Base-by-base conservation (phyloP, 2,797 vertebrate species). In the Salmo trutta region DNA sequence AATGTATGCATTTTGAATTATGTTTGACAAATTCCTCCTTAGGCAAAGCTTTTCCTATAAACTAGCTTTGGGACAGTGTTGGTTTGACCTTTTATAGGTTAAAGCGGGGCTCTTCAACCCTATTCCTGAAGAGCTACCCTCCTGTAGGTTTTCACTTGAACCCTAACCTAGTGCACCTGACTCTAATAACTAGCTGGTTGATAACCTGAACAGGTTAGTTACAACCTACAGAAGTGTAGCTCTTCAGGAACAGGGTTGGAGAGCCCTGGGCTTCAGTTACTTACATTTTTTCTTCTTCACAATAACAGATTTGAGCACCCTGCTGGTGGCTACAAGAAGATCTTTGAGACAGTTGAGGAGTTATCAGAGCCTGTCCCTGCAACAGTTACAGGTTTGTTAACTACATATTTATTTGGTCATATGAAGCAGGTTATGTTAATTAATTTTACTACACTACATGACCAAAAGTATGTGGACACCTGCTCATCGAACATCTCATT, bases 341-440 rank as follows among this genome's bases (percentile, higher is more conserved):
- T 99, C 77, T 99, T 98, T 86, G 97, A 99, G 94, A 99, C 98
- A 0, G 97, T 95, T 71, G 98, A 99, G 80, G 98, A 99, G 80
- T 81, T 99, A 70, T 90, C 96, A n/a, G 96, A 97, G 33, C 93
- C 96, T 0, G 86, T 99, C 83, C 95, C 97, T 17, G 91, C 97
- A 74, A 96, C 96, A 0, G 93, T 99, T 79, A 97, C 94, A 93
- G 98, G 98, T 99, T 21, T 81, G 95, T 93, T 81, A 24, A 6
- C 21, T 47, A 27, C 77, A 83, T 79, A 75, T 74, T 67, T n/a
- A n/a, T 36, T 24, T 76, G 19, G 10, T 65, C 54, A 68, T 74
- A 7, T 68, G 14, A 16, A 24, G 1, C 41, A 14, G 10, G 41
- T 47, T 47, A 14, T 47, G 10, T 47, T 47, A 47, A 47, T 47